Conservation (phyloP, 2,113 vertebrate species). For the Nicator chloris region DNA sequence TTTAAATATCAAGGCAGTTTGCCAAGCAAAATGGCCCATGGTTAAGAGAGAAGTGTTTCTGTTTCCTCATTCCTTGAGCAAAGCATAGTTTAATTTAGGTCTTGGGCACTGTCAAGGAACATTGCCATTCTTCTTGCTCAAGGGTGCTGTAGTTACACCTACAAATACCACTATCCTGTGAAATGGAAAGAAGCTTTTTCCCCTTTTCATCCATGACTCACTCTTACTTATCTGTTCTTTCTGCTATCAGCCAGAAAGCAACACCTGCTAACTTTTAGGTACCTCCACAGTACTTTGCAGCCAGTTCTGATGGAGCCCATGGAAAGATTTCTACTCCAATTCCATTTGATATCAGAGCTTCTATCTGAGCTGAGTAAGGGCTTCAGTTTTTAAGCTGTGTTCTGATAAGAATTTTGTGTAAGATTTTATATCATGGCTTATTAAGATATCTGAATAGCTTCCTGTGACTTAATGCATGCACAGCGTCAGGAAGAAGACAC, state of each 20-base stretch:
- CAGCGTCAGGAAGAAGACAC: background rate
- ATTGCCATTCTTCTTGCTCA: constrained; percentile 49
- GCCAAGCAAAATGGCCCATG: constrained; percentile 6
- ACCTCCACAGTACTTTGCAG: background rate
- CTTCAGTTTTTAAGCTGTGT: background rate
- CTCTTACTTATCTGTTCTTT: background rate
- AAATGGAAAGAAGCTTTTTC: constrained; percentile 35
- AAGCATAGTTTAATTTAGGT: constrained; percentile 5
- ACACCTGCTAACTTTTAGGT: background rate
- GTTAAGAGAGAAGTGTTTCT: constrained; percentile 18
- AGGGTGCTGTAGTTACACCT: constrained; percentile 16
- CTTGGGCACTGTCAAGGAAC: background rate
- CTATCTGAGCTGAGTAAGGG: background rate
- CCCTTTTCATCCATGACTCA: background rate
- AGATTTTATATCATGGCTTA: background rate
- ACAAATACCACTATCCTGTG: background rate
- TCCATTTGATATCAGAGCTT: background rate
- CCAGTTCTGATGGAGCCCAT: background rate
- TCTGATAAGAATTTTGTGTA: background rate
- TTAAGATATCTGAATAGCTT: background rate
- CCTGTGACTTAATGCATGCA: background rate
- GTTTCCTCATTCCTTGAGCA: background rate
- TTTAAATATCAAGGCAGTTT: constrained; percentile 45
- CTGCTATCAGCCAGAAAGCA: background rate
- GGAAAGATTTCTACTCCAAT: background rate